A percentile compares a stretch with the other conserved stretches of the same genome.
Conservation (phyloP, 2,113 vertebrate genomes). For the Eublepharis macularius region DNA sequence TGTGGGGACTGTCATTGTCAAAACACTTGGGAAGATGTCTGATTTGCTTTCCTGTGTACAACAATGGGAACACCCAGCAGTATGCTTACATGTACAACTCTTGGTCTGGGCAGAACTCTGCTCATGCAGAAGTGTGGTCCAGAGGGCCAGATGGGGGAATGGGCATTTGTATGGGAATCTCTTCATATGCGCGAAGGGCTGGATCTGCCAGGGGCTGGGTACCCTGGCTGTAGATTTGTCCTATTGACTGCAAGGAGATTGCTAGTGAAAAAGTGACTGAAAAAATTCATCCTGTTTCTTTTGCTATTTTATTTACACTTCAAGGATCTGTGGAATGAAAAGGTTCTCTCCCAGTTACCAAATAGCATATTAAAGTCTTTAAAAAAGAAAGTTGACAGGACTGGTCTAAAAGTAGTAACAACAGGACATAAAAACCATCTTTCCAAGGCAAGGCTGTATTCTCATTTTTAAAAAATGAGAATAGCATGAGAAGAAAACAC, state of each 20-base stretch:
- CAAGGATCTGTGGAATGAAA: rapidly evolving
- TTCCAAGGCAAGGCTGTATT: background rate
- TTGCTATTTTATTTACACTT: background rate
- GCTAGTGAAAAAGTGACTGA: too few relatives aligned
- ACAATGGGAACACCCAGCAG: background rate
- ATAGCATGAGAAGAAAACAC: background rate
- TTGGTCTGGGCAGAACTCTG: background rate
- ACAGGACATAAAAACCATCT: background rate
- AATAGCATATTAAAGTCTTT: background rate
- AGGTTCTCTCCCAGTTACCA: rapidly evolving
- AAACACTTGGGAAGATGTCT: background rate
- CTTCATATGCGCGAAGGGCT: background rate
- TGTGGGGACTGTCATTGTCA: background rate
- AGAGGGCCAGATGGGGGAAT: background rate
- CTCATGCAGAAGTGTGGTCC: background rate
- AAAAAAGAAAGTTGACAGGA: background rate
- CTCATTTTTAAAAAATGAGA: background rate
- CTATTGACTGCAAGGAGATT: background rate
- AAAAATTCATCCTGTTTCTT: too few relatives aligned
- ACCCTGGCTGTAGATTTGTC: background rate
- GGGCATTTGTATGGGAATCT: background rate
- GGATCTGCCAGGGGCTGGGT: background rate
- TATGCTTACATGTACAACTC: background rate
- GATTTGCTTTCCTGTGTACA: background rate
- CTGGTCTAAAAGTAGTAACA: rapidly evolving